A percentile compares a stretch with the other conserved stretches of the same genome.
Evolutionary conservation across 2,113 vertebrate genomes (phyloP).

Genomic region (Eclectus roratus): DNA sequence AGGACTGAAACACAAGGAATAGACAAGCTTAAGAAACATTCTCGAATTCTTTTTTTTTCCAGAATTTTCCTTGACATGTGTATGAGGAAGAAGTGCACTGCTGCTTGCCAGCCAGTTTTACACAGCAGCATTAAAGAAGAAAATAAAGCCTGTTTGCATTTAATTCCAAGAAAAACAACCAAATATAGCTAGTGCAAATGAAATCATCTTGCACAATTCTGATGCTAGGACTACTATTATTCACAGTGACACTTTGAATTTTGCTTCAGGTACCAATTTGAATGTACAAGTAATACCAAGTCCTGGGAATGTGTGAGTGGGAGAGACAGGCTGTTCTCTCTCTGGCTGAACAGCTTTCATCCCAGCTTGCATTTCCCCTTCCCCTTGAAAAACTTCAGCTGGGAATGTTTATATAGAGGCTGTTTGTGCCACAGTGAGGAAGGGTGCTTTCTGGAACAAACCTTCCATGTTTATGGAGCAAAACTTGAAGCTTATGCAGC

Average conservation of each 20-base stretch:
- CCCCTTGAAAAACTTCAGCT: neutral
- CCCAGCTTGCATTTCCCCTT: neutral
- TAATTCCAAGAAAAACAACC: neutral
- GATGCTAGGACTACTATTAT: neutral
- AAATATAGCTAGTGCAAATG: neutral
- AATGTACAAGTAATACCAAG: neutral
- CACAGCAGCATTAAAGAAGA: neutral
- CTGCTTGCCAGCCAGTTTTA: neutral
- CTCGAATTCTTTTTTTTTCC: neutral
- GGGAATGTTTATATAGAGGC: neutral
- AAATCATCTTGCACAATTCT: neutral
- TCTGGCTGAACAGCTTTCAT: neutral
- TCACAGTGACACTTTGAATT: neutral
- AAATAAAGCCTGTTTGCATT: neutral
- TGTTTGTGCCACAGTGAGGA: neutral
- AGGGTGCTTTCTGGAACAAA: neutral
- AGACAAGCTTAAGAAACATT: neutral
- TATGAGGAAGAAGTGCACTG: neutral
- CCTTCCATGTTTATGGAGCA: neutral
- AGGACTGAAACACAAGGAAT: neutral
- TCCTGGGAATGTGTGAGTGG: neutral
- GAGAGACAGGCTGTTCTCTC: neutral
- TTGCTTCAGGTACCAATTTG: neutral
- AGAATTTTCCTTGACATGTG: neutral
- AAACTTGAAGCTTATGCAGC: neutral